A percentile compares a stretch with the other conserved stretches of the same genome.
Conservation (phyloP, 2,797 vertebrate genomes). For the Pipistrellus kuhlii region DNA sequence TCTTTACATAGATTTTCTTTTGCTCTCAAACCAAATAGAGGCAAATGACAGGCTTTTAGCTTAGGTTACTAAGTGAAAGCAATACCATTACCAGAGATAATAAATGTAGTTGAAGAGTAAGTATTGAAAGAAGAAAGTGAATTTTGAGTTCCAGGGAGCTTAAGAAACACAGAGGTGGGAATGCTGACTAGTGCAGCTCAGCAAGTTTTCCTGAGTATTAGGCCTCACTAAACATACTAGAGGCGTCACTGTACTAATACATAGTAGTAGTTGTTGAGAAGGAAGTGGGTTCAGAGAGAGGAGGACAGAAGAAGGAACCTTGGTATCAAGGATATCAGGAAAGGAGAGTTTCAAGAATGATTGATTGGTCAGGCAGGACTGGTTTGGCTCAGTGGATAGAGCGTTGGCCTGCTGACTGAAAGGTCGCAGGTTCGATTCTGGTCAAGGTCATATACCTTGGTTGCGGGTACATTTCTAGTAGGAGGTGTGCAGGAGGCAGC, state of each 20-base stretch:
- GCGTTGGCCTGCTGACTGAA: too few relatives aligned
- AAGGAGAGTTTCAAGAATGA: constrained; percentile 44
- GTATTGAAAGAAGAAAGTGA: constrained; percentile 24
- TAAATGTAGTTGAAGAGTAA: neutral
- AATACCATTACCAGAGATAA: neutral
- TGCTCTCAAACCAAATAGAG: constrained; percentile 29
- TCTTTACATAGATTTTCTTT: constrained; percentile 45
- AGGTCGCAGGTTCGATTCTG: too few relatives aligned
- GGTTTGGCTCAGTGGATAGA: too few relatives aligned
- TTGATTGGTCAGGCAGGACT: neutral
- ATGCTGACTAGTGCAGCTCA: neutral
- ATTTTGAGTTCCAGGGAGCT: constrained; percentile 44
- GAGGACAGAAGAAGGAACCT: neutral
- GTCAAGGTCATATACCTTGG: too few relatives aligned
- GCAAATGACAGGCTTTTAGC: constrained; percentile 12
- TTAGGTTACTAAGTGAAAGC: constrained; percentile 36
- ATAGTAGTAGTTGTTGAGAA: neutral
- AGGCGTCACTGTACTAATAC: too few relatives aligned
- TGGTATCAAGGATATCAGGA: constrained; percentile 12
- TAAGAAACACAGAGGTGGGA: neutral
- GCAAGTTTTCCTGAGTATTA: neutral
- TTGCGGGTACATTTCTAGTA: too few relatives aligned
- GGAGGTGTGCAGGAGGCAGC: too few relatives aligned
- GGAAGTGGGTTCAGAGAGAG: constrained; percentile 40
- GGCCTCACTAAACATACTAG: neutral